Base-by-base conservation (phyloP, 2,113 vertebrate species). In the Silurus glanis region DNA sequence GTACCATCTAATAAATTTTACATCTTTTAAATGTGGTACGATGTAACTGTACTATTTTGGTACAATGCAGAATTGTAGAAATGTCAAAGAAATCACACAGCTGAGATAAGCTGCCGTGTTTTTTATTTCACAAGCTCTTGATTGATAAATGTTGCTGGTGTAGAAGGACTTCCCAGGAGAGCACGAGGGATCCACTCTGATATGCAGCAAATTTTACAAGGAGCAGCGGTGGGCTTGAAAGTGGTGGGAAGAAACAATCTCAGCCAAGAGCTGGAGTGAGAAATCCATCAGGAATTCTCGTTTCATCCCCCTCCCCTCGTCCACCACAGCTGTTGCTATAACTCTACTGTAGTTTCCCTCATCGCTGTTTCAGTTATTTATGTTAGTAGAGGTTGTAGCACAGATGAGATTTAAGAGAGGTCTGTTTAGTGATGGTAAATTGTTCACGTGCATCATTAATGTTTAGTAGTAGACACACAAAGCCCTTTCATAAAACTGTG, bases 261-360 rank as follows among this genome's bases (percentile, higher is more conserved):
- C 87, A 93, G 95, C 96, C 97, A 97, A 96, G 94, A 94, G 85
- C 90, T 37, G 91, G 93, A 90, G 92, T 96, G 96, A 97, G 95
- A 95, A 95, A 97, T 94, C 91, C 78, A 90, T 86, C 92, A 96
- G 96, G 97, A 98, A 97, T 97, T 85, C 58, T 88, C 87, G 89
- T 92, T 94, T 93, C 75, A 88, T 89, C 89, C 89, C 87, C 91
- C 84, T 85, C 83, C 75, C 88, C 3, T 78, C 80, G 69, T 84
- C 91, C 89, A 88, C 91, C 94, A 95, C 97, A 98, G 97, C 97
- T 97, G 97, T 93, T 94, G 87, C 88, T 84, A 87, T 90, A 92
- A 91, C 90, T 94, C 94, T 92, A 90, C 92, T 88, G 87, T 91
- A 86, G 88, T 91, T 92, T 92, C 87, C 90, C 91, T 72, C 67